These are phyloP conservation scores for Trichopoda pennipes DNA, from an alignment of 2,888 invertebrate genomes.

Conservation along the genomic window DNA sequence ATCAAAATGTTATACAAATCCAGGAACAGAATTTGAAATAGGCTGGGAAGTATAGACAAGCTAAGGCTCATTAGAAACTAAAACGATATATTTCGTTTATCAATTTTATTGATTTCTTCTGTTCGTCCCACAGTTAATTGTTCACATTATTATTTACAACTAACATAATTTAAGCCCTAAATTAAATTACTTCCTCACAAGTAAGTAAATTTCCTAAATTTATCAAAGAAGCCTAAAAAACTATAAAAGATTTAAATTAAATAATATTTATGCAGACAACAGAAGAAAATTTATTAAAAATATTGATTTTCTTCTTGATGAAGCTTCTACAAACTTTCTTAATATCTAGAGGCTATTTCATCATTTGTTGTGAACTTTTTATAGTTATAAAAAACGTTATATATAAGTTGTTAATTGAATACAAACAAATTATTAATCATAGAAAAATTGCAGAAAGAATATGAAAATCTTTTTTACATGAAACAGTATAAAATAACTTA, in stretches of 20 bases:
- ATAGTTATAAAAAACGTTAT: not conserved
- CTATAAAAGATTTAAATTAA: not conserved
- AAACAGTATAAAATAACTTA: too few relatives aligned
- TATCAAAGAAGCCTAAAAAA: not conserved
- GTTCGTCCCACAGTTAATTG: too few relatives aligned
- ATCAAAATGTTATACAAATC: too few relatives aligned
- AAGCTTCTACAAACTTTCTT: not conserved
- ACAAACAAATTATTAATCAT: not conserved
- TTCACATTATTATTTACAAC: too few relatives aligned
- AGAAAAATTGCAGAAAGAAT: not conserved
- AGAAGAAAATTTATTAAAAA: not conserved
- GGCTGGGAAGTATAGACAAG: too few relatives aligned
- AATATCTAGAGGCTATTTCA: slow-evolving; percentile 4
- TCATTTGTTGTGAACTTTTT: slow-evolving; percentile 16
- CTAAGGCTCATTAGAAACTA: too few relatives aligned
- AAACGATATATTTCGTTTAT: too few relatives aligned
- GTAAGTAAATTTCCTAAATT: not conserved
- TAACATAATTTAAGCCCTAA: not conserved
- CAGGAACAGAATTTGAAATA: too few relatives aligned
- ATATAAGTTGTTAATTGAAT: not conserved
- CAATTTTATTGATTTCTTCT: too few relatives aligned
- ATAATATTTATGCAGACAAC: not conserved
- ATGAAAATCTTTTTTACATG: too few relatives aligned
- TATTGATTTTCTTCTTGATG: not conserved
- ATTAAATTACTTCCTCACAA: not conserved